Evolutionary conservation across 2,888 invertebrate genomes (phyloP).

Genomic region (Herminia tarsipennalis): DNA sequence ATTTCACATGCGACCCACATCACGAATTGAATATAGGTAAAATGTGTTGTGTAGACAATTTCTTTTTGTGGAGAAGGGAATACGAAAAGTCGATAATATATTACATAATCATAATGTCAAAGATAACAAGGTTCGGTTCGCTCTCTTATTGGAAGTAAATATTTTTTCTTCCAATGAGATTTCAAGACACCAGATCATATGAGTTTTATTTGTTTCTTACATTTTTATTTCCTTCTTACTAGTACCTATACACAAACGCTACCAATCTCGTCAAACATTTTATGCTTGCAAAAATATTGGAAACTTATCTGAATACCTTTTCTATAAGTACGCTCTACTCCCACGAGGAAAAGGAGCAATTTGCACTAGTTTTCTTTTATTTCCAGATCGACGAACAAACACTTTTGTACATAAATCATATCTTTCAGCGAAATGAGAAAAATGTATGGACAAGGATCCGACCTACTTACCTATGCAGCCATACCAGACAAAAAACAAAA

Average conservation of each 20-base stretch:
- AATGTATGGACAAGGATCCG: conserved; percentile 21
- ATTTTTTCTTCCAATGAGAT: background rate
- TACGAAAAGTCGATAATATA: conserved; percentile 15
- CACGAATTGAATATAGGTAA: conserved; percentile 35
- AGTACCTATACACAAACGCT: background rate
- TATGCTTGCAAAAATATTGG: background rate
- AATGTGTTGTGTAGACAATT: conserved; percentile 26
- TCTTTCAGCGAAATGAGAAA: conserved; percentile 7
- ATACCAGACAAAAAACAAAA: conserved; percentile 52
- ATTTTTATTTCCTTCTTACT: background rate
- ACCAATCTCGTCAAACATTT: background rate
- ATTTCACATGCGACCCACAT: conserved; percentile 47
- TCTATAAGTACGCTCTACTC: conserved; percentile 4
- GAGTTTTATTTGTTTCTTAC: background rate
- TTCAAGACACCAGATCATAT: background rate
- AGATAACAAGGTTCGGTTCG: conserved; percentile 5
- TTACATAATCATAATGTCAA: conserved; percentile 8
- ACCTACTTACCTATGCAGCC: conserved; percentile 53
- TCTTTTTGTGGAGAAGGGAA: conserved; percentile 16
- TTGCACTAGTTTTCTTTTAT: conserved; percentile 31
- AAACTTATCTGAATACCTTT: background rate
- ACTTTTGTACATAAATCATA: conserved; percentile 16
- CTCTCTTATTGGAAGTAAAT: conserved; percentile 2
- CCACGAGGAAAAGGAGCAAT: conserved; percentile 31
- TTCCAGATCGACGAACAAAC: conserved; percentile 21